These are phyloP conservation scores for Sebastes wilsoni DNA, from an alignment of 2,797 vertebrate genomes.

Conservation along the genomic window DNA sequence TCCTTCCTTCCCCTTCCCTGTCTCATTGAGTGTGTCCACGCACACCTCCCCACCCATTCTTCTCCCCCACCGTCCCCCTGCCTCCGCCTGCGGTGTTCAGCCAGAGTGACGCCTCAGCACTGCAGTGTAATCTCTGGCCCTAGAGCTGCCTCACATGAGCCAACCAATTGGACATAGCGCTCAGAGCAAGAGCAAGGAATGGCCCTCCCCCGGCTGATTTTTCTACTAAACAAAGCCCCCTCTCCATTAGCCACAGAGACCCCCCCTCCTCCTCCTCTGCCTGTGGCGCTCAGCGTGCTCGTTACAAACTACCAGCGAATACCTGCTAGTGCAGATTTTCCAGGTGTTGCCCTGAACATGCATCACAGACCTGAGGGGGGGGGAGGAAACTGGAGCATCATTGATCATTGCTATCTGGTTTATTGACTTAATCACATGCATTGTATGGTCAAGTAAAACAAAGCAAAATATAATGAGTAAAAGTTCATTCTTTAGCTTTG, in stretches of 20 bases:
- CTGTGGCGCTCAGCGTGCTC: conserved; percentile 8
- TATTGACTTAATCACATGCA: not conserved
- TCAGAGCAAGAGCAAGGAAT: conserved; percentile 53
- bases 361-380: conserved; percentile 5
- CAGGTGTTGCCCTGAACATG: conserved; percentile 42
- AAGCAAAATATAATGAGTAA: not conserved
- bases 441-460: conserved; percentile 5
- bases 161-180: conserved; percentile 66
- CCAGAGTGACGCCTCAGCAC: conserved; percentile 79
- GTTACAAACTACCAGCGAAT: conserved; percentile 25
- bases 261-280: not conserved
- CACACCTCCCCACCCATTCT: conserved; percentile 49
- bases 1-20: conserved; percentile 10
- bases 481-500: not conserved
- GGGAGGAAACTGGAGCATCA: conserved; percentile 17
- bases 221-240: conserved; percentile 51
- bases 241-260: not conserved
- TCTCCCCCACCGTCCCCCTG: conserved; percentile 23
- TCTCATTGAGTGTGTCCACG: conserved; percentile 40
- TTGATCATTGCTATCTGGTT: not conserved
- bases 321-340: conserved; percentile 46
- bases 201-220: conserved; percentile 47
- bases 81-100: conserved; percentile 69
- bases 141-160: conserved; percentile 65
- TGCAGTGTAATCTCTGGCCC: conserved; percentile 80